phyloP scores from a whole-genome alignment of 2,888 invertebrate species.

The Lasioglossum villosulum region DNA sequence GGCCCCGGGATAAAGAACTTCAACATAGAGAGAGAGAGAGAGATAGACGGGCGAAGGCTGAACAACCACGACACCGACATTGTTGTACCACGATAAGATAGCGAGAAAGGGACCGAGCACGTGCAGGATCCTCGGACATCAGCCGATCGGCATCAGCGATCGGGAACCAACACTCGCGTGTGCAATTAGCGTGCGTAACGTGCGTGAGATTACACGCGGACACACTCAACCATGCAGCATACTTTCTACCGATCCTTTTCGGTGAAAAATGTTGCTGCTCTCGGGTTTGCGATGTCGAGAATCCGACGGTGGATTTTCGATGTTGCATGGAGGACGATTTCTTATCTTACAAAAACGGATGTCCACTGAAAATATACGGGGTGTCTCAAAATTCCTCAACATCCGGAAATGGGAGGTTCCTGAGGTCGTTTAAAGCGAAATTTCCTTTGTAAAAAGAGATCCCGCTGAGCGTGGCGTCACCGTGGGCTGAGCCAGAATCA shows the following conservation, averaged over 20 bases:
- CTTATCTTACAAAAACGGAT: background rate
- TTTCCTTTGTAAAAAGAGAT: no score
- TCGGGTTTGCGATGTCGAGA: background rate
- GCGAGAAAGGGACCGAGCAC: slow-evolving; percentile 67
- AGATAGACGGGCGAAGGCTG: slow-evolving; percentile 7
- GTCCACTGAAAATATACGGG: background rate
- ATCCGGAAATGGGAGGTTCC: no score
- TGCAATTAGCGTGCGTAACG: slow-evolving; percentile 49
- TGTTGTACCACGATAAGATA: slow-evolving; percentile 74
- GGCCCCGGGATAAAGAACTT: slow-evolving; percentile 46
- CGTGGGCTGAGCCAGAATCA: no score
- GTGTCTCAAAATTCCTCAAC: no score
- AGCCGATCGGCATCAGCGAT: slow-evolving; percentile 74
- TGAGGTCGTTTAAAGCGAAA: no score
- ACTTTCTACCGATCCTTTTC: background rate
- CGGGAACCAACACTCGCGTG: slow-evolving; percentile 71
- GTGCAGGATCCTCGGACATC: slow-evolving; percentile 32
- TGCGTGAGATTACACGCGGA: background rate
- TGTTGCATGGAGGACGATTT: background rate
- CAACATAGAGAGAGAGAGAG: slow-evolving; percentile 7
- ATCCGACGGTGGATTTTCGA: background rate
- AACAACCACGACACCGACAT: slow-evolving; percentile 48
- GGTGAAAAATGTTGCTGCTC: background rate
- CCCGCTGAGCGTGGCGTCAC: no score
- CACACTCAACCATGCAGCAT: background rate